phyloP scores from a whole-genome alignment of 2,888 invertebrate genomes.

The Lepetodrilus schrolli region DNA sequence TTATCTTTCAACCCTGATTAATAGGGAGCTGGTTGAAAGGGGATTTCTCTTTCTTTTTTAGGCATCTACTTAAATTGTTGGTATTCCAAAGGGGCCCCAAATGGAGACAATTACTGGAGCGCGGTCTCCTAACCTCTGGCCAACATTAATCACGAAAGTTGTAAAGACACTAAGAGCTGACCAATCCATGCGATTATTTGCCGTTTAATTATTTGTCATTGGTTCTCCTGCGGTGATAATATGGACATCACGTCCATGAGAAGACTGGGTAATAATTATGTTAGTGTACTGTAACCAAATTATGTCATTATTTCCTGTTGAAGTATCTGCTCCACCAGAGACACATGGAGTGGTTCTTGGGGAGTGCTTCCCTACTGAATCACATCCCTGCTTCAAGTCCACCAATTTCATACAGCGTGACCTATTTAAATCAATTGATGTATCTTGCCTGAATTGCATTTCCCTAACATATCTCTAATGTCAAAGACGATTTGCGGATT shows the following conservation, averaged over 20 bases:
- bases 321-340: too few relatives aligned
- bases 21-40: too few relatives aligned
- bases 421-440: neutral
- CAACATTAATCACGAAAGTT: neutral
- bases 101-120: constrained; percentile 5
- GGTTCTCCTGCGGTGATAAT: neutral
- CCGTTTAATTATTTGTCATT: neutral
- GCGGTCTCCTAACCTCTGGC: neutral
- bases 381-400: too few relatives aligned
- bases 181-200: neutral
- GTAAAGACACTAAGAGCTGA: neutral
- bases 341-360: too few relatives aligned
- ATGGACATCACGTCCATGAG: neutral
- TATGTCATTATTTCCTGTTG: too few relatives aligned
- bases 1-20: too few relatives aligned
- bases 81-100: constrained; percentile 1
- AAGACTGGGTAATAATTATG: neutral
- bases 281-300: neutral
- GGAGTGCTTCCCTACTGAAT: too few relatives aligned
- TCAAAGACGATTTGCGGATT: too few relatives aligned
- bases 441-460: too few relatives aligned
- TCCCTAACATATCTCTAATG: too few relatives aligned
- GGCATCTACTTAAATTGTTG: neutral
- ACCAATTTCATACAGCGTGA: neutral
- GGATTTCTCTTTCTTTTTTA: neutral